Evolutionary conservation across 2,888 invertebrate genomes (phyloP).

Genomic region (Drosophila hamatofila): DNA sequence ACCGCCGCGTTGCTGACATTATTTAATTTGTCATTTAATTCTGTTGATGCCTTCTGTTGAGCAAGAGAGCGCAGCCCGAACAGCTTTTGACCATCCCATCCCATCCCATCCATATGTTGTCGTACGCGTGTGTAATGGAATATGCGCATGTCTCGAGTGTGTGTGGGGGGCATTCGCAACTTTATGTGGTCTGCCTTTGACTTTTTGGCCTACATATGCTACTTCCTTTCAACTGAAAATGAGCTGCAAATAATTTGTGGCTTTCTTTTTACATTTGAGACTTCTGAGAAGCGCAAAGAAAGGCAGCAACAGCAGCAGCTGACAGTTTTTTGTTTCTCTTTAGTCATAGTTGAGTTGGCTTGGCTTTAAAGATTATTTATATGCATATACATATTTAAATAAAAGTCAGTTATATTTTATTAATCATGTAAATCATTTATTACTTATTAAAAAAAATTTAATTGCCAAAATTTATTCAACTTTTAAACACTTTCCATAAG

Average conservation of each 20-base stretch:
- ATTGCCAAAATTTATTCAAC: neutral
- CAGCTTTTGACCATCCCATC: neutral
- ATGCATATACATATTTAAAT: neutral
- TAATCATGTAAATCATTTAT: neutral
- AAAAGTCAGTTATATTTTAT: neutral
- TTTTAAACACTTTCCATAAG: neutral
- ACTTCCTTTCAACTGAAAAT: slow-evolving; percentile 40
- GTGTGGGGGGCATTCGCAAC: slow-evolving; percentile 49
- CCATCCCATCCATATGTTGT: slow-evolving; percentile 43
- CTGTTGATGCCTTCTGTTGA: slow-evolving; percentile 46
- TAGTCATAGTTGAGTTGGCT: neutral
- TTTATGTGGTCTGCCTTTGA: slow-evolving; percentile 46
- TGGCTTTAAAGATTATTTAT: neutral
- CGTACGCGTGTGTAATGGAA: slow-evolving; percentile 55
- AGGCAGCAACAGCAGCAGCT: slow-evolving; percentile 1
- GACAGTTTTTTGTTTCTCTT: neutral
- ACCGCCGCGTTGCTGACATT: slow-evolving; percentile 77
- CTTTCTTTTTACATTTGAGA: slow-evolving; percentile 21
- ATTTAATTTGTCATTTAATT: slow-evolving; percentile 82
- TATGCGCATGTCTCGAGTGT: slow-evolving; percentile 20
- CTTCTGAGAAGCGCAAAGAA: slow-evolving; percentile 36
- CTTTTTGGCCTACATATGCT: slow-evolving; percentile 68
- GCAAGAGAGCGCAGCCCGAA: slow-evolving; percentile 8
- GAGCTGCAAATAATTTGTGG: slow-evolving; percentile 48
- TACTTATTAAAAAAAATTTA: neutral